Evolutionary conservation across 2,888 invertebrate species (phyloP).

Genomic region (Branchellion lobata): DNA sequence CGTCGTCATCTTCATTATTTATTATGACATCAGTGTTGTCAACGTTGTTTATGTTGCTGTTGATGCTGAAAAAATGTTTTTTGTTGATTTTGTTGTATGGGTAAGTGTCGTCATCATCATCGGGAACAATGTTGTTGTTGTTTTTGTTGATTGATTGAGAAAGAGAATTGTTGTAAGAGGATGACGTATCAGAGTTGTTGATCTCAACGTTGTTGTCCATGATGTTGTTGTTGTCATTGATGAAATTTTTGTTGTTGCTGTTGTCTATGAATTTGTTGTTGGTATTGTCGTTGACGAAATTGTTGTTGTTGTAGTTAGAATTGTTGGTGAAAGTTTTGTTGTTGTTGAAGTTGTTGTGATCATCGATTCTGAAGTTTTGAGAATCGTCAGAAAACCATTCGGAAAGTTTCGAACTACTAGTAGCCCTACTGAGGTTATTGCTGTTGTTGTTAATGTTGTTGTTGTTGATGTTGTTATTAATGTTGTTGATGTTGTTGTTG

Average conservation of each 20-base stretch:
- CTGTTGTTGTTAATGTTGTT: not conserved
- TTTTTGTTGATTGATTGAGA: not conserved
- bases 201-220: conserved; percentile 12
- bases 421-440: conserved; percentile 31
- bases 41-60: not conserved
- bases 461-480: not conserved
- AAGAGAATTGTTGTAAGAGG: not conserved
- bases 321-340: no score
- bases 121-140: not conserved
- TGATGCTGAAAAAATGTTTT: not conserved
- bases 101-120: not conserved
- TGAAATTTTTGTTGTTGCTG: conserved; percentile 26
- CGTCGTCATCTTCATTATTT: not conserved
- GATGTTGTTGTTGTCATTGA: conserved; percentile 24
- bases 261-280: not conserved
- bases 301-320: not conserved
- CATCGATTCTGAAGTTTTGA: not conserved
- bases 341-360: conserved; percentile 15
- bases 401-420: conserved; percentile 39
- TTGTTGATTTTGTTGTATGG: not conserved
- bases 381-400: conserved; percentile 37
- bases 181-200: conserved; percentile 3
- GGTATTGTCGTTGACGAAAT: conserved; percentile 4
- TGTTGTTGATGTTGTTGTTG: not conserved
- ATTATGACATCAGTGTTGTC: not conserved